Base-by-base conservation (phyloP, 2,797 vertebrate genomes). In the Sciurus carolinensis region DNA sequence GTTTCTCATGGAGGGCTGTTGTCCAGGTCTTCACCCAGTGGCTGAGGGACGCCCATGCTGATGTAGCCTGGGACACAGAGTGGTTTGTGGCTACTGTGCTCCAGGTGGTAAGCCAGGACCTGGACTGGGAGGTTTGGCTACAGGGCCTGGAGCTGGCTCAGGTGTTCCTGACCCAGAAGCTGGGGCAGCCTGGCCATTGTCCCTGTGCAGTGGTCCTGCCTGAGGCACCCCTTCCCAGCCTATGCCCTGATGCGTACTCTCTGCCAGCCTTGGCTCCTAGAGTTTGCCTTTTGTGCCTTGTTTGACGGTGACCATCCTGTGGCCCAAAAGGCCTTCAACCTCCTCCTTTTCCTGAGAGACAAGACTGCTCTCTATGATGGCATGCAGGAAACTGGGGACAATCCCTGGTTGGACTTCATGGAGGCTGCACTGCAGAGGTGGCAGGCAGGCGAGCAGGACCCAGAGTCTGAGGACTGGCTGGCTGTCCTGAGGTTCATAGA, bases 101-200 rank as follows among this genome's bases (percentile, higher is more conserved):
- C 81, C 98, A 98, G 44, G 98, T 86, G 0, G 99, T 99, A 76
- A 98, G 98, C 71, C 94, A 33, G 0, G 99, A 99, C 96, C 98
- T 99, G 94, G 99, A 99, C 98, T 99, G 99, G 99, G 99, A 99
- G 98, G 99, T 99, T 85, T 99, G 99, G 97, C 98, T 99, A 42
- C 98, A 99, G 97, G 99, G 99, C 0, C 97, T 99, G 97, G 99
- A 99, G 92, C 97, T 99, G 97, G 99, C 98, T 0, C 96, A 98
- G 88, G 97, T 98, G 92, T 99, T 99, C 82, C 97, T 99, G 87
- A 97, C 95, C 12, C 97, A 98, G 85, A 95, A 94, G 0, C 91
- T 99, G 92, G 97, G 85, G 11, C 24, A 22, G 0, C 26, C 72
- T 1, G 42, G 64, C 9, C 17, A 33, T 0, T 98, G 98, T 91